Base-by-base conservation (phyloP, 2,113 vertebrate genomes). In the Axis porcinus region DNA sequence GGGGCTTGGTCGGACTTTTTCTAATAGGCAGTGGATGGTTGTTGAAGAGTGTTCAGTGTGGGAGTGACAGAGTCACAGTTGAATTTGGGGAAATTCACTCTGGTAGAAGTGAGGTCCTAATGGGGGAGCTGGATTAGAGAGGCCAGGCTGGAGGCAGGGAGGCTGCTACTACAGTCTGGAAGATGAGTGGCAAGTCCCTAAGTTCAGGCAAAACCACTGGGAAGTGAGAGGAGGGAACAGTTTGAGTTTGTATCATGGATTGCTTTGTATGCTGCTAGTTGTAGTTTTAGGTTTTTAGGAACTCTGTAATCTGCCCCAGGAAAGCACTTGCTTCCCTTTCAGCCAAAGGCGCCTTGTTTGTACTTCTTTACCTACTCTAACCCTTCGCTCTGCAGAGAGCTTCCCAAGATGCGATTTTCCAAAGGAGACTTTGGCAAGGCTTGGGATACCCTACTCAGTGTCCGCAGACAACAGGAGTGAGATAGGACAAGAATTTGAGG, bases 281-380 rank as follows among this genome's bases (percentile, higher is more conserved):
- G 47, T 86, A 74, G 45, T 47, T 86, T 60, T 58, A 83, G 86
- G 30, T 52, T 90, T 67, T 30, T n/a, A 21, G 64, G 81, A 90
- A 43, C 47, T 50, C 27, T 43, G 58, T 5, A 19, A 19, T 85
- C 57, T 85, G 28, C 47, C 52, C 78, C 9, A 3, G 36, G n/a
- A 2, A 7, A 58, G 15, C 4, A 6, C 36, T 55, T n/a, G n/a
- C 15, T 52, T 84, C 74, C 25, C 23, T 92, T 67, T 30, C 27
- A n/a, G 62, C 55, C 62, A 40, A 27, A 50, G 27, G 5, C 0
- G 2, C 16, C 43, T 79, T 94, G n/a, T 62, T 79, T 55, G 54
- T 6, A 45, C 8, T 70, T 54, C 21, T 60, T 91, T 25, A 67
- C 88, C 67, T 55, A 23, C n/a, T 36, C 25, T 54, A 21, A n/a